Base-by-base conservation (phyloP, 2,797 vertebrate genomes). In the Danio albolineatus region DNA sequence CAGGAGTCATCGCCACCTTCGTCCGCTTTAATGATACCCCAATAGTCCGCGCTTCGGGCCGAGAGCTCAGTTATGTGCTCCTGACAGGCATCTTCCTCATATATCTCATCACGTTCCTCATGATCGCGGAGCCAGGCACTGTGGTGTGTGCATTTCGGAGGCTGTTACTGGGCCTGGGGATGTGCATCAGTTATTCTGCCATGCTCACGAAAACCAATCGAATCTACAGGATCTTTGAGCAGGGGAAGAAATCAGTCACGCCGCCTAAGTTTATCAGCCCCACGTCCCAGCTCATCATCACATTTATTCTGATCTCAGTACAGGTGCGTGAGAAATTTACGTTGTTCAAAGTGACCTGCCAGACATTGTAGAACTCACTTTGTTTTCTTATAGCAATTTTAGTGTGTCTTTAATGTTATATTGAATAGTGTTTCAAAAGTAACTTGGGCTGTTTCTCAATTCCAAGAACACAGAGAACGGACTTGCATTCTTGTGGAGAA, bases 171-270 rank as follows among this genome's bases (percentile, higher is more conserved):
- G 98, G 98, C 6, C 94, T 99, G 0, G 98, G 98, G 82, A 99
- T 99, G 97, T 95, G 95, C 91, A 95, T 99, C 92, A 98, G 96
- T 92, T 97, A 99, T 0, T 92, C 97, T 0, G 97, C 98, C 57
- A 95, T 99, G 92, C 95, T 99, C 83, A 99, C 97, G 87, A 99
- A 99, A 93, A 99, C 97, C 86, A 99, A 99, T 90, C 95, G 97
- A 61, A 99, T 99, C 88, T 99, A 99, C 90, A 96, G 97, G 74
- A 99, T 99, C 92, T 99, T 99, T 0, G 97, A 98, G 89, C 96
- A 98, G 93, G 97, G 97, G 88, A 98, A 99, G 90, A 96, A 95
- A 84, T 96, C 97, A 0, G 97, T 99, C 76, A 96, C 95, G 0
- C 96, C 96, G 0, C 96, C 96, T 0, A 94, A 94, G 0, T 96